Conservation (phyloP, 2,113 vertebrate genomes). For the Hippocampus mohnikei region DNA sequence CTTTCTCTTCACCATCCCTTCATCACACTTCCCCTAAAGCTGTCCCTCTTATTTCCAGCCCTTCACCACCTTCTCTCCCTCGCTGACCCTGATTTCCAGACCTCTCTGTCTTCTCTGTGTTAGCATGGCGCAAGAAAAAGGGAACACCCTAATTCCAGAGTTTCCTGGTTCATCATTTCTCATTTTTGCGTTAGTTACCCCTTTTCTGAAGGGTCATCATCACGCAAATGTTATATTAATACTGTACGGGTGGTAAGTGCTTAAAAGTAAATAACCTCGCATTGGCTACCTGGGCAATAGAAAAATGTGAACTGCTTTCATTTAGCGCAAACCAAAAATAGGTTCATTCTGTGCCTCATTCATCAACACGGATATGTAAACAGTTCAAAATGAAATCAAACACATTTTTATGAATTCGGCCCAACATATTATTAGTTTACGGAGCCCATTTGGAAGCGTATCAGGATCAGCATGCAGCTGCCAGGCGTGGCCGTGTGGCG, state of each 20-base stretch:
- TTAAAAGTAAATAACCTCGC: not conserved
- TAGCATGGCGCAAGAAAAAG: not conserved
- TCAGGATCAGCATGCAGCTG: constrained; percentile 14
- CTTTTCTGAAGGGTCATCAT: not conserved
- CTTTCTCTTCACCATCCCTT: constrained; percentile 52
- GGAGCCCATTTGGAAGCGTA: not conserved
- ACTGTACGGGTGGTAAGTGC: not conserved
- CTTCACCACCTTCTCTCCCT: not conserved
- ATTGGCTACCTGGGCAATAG: not conserved
- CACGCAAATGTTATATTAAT: not conserved
- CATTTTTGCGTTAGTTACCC: not conserved
- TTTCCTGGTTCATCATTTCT: not conserved
- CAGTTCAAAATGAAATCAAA: not conserved
- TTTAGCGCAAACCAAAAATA: not conserved
- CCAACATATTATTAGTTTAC: not conserved
- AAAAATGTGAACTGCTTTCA: not conserved
- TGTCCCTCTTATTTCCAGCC: constrained; percentile 29
- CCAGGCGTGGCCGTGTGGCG: constrained; percentile 11
- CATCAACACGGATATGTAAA: not conserved
- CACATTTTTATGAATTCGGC: not conserved
- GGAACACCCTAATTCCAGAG: not conserved
- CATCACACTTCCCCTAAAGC: constrained; percentile 52
- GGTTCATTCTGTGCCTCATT: not conserved
- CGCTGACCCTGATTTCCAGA: constrained; percentile 14
- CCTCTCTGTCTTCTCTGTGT: constrained; percentile 12